These are phyloP conservation scores for Dasysyrphus tricinctus DNA, from an alignment of 2,888 invertebrate species.

Conservation along the genomic window DNA sequence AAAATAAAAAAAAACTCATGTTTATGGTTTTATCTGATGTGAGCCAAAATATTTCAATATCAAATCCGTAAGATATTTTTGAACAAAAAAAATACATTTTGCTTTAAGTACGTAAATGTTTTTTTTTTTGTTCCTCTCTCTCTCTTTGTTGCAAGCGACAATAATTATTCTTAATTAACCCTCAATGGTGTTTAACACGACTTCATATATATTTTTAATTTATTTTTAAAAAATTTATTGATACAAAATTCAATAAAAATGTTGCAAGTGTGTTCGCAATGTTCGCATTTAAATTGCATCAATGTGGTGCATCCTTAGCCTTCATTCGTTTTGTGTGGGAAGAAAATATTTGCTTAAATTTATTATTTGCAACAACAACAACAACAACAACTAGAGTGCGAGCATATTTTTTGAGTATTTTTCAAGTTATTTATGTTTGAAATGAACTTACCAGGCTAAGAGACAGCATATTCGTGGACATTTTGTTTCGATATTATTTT, in stretches of 20 bases:
- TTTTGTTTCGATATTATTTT: conserved; percentile 8
- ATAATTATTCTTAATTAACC: conserved; percentile 56
- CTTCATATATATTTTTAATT: conserved; percentile 31
- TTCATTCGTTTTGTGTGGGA: conserved; percentile 8
- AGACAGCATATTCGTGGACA: conserved; percentile 77
- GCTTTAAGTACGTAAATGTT: not conserved
- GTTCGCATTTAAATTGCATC: conserved; percentile 33
- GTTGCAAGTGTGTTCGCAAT: conserved; percentile 23
- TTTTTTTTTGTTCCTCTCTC: not conserved
- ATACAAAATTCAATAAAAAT: conserved; percentile 29
- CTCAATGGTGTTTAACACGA: conserved; percentile 42
- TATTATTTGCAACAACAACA: conserved; percentile 26
- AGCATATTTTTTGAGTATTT: conserved; percentile 37
- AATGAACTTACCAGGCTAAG: conserved; percentile 76
- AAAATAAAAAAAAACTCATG: conserved; percentile 20
- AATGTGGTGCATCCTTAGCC: conserved; percentile 50
- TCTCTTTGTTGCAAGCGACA: conserved; percentile 20
- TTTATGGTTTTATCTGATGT: conserved; percentile 24
- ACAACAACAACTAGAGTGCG: conserved; percentile 15
- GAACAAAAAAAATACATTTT: conserved; percentile 22
- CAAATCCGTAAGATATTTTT: conserved; percentile 11
- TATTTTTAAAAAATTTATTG: conserved; percentile 38
- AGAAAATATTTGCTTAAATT: conserved; percentile 16
- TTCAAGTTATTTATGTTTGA: conserved; percentile 31
- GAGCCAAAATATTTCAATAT: conserved; percentile 39